Evolutionary conservation across 2,113 vertebrate genomes (phyloP), one percentile per base, ranked within the genome.

Genomic region (Coturnix japonica): DNA sequence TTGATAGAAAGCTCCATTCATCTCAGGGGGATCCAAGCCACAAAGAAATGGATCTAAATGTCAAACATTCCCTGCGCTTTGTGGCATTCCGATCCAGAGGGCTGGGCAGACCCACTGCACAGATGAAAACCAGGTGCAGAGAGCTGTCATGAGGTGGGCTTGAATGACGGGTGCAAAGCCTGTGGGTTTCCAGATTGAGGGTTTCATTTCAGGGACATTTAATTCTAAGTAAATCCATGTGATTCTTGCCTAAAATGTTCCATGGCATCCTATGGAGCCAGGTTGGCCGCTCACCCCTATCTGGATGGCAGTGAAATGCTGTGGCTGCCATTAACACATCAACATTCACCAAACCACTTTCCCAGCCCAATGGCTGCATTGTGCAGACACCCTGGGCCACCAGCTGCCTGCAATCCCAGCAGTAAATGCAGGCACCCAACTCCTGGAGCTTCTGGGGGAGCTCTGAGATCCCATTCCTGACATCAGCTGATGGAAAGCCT

Each of bases 221-320:
- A 71, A 81, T 74, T 71, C 80, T 51, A 51, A 59, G 49, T 12
- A 53, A 85, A 77, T 8, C 22, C 43, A 11, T 0, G 1, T 39
- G 70, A 39, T 53, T 60, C 61, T 35, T 5, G 54, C 72, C 63
- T 21, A 25, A 85, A 73, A 54, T 2, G 44, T 30, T 8, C 70
- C 51, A 23, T 49, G 37, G 2, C 69, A 35, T 28, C 56, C 73
- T 72, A 30, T 1, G 21, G 75, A 72, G 85, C 25, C 2, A 1
- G 31, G 22, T 74, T 20, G 0, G 11, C 56, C 4, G 0, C 35
- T 63, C 6, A 46, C n/a, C 41, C 77, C 1, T 0, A 2, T 11
- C 44, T 22, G 60, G 59, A 18, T 11, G 2, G 30, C 35, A 33
- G 47, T 1, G 13, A 8, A 0, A 26, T 5, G 44, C 1, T 20